Conservation (phyloP, 2,888 invertebrate genomes). For the Dryadula phaetusa region DNA sequence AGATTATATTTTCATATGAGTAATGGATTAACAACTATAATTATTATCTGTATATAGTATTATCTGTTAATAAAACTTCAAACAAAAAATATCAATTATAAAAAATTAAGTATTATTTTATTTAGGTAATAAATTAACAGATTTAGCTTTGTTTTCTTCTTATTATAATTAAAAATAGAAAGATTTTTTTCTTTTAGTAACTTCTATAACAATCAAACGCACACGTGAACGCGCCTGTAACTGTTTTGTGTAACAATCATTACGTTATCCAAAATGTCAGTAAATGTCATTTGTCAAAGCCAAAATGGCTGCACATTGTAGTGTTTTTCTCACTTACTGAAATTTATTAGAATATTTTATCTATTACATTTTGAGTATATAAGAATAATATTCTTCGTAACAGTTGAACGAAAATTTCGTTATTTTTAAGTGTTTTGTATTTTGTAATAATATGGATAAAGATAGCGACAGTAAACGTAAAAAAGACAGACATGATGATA, state of each 20-base stretch:
- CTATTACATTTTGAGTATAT: neutral
- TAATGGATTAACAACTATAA: no score
- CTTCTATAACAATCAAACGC: no score
- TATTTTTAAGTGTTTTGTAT: neutral
- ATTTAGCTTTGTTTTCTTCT: no score
- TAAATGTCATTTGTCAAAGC: conserved; percentile 21
- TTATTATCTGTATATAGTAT: no score
- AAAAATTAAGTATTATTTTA: no score
- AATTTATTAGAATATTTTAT: neutral
- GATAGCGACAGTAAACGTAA: conserved; percentile 65
- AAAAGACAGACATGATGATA: conserved; percentile 62
- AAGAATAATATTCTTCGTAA: neutral
- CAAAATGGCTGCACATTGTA: conserved; percentile 24
- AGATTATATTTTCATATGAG: no score
- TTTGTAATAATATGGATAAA: conserved; percentile 59
- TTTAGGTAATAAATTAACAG: no score
- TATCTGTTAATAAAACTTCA: no score
- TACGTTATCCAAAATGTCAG: neutral
- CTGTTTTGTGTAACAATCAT: neutral
- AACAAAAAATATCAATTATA: no score
- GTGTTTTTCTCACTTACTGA: conserved; percentile 13
- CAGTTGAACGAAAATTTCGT: neutral
- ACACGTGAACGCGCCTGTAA: neutral
- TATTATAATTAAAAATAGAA: no score
- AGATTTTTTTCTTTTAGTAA: no score